phyloP scores from a whole-genome alignment of 1,140 invertebrate species.

The Drosophila setifemur region DNA sequence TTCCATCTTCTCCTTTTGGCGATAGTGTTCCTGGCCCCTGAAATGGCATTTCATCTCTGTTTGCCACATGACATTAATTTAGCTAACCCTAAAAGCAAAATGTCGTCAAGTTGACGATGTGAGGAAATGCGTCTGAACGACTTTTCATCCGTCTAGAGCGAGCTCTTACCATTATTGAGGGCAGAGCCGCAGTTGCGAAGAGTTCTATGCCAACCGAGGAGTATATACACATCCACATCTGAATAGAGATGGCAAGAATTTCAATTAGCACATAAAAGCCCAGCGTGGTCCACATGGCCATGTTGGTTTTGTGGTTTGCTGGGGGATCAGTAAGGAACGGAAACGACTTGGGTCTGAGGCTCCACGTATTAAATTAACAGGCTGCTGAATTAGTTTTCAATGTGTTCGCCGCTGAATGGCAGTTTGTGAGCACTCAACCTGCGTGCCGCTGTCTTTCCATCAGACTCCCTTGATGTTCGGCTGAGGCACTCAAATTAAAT shows the following conservation, averaged over 20 bases:
- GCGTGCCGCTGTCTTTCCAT: neutral
- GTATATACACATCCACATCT: neutral
- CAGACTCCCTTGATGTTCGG: conserved; percentile 17
- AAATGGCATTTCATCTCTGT: neutral
- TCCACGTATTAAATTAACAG: conserved; percentile 57
- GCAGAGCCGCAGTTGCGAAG: neutral
- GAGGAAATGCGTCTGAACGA: conserved; percentile 44
- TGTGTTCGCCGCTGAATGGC: conserved; percentile 38
- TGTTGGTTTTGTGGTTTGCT: conserved; percentile 21
- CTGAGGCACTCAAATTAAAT: conserved; percentile 41
- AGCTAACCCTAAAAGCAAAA: conserved; percentile 56
- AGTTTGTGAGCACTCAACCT: conserved; percentile 36
- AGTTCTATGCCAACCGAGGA: neutral
- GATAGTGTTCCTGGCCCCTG: neutral
- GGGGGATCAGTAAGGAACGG: neutral
- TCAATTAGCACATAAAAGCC: conserved; percentile 60
- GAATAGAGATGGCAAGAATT: conserved; percentile 1
- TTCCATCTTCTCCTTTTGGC: neutral
- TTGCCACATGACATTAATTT: conserved; percentile 31
- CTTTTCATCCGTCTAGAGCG: conserved; percentile 24
- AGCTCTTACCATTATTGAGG: conserved; percentile 17
- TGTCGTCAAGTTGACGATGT: conserved; percentile 26
- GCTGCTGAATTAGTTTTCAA: conserved; percentile 62
- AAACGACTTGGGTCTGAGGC: neutral
- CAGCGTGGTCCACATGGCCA: conserved; percentile 38